These are phyloP conservation scores for Emberiza fucata DNA, from an alignment of 2,113 vertebrate species.

Conservation along the genomic window DNA sequence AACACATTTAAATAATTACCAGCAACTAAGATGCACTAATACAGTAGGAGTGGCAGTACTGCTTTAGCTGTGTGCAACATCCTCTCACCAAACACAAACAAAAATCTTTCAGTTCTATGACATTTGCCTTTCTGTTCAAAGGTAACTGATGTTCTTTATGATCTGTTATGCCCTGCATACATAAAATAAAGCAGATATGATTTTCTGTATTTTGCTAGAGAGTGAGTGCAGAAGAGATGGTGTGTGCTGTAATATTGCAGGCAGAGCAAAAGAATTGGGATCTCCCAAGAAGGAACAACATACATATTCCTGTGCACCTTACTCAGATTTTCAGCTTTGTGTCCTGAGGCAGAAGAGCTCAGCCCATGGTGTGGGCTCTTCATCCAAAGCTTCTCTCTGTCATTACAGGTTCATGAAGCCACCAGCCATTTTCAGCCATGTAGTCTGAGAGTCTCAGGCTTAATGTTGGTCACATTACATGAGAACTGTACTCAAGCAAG, in stretches of 20 bases:
- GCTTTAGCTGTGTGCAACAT: background rate
- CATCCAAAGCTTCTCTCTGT: background rate
- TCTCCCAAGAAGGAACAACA: background rate
- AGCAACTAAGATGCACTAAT: background rate
- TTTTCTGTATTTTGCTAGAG: background rate
- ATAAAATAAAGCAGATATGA: background rate
- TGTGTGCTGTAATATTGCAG: background rate
- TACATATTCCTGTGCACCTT: background rate
- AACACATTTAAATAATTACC: slow-evolving; percentile 28
- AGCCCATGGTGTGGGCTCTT: fast-evolving
- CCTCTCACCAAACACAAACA: background rate
- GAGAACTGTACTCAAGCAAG: background rate
- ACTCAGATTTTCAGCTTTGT: background rate
- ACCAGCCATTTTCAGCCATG: background rate
- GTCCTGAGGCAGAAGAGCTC: background rate
- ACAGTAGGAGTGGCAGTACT: background rate
- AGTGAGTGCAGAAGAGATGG: background rate
- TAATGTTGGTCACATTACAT: fast-evolving
- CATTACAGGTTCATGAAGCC: background rate
- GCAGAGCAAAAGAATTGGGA: background rate
- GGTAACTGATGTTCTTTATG: background rate
- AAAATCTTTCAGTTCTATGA: background rate
- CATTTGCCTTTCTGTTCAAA: background rate
- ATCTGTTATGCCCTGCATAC: background rate
- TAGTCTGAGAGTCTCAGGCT: background rate